Evolutionary conservation across 1,140 invertebrate genomes (phyloP), one percentile per base, ranked within the genome.

Genomic region (Semibalanus balanoides): DNA sequence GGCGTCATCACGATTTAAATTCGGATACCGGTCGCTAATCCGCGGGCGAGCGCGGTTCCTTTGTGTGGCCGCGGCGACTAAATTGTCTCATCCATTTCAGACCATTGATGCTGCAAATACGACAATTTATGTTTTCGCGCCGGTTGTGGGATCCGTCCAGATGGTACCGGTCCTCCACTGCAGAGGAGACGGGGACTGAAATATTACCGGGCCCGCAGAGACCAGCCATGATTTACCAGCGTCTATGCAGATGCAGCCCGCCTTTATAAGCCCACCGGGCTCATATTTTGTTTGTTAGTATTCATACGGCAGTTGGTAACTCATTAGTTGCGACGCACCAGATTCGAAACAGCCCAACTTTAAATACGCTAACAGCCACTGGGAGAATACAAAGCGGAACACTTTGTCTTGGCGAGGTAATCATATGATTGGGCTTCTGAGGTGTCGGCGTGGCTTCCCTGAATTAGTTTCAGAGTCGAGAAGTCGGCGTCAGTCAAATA

Each of bases 241-340:
- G 22, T 19, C 14, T 64, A 64, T 64, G 51, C 51, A 64, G 51
- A 64, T 64, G 9, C 51, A 3, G 51, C 51, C 35, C 35, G 35
- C 35, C 35, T 64, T 64, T 64, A 64, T 64, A 64, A 64, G 51
- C 51, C 51, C 51, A 11, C 51, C 22, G 51, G 14, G 51, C 51
- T 64, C 51, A 64, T 64, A 64, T 64, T 64, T 64, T 64, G 51
- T 64, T 64, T 64, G 51, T 64, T 64, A 64, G 51, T 64, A 64
- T 64, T 64, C 51, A 64, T 64, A 64, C 51, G 51, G 51, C 51
- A 64, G 51, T 64, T 64, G 14, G 51, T 64, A 64, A 64, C 51
- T 64, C 51, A 64, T 64, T 64, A 64, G 22, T 64, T 64, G 51
- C 22, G 51, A 25, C 51, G 51, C 9, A 1, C 1, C 7, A 19